Evolutionary conservation across 2,113 vertebrate species (phyloP).

Genomic region (Verasper variegatus): DNA sequence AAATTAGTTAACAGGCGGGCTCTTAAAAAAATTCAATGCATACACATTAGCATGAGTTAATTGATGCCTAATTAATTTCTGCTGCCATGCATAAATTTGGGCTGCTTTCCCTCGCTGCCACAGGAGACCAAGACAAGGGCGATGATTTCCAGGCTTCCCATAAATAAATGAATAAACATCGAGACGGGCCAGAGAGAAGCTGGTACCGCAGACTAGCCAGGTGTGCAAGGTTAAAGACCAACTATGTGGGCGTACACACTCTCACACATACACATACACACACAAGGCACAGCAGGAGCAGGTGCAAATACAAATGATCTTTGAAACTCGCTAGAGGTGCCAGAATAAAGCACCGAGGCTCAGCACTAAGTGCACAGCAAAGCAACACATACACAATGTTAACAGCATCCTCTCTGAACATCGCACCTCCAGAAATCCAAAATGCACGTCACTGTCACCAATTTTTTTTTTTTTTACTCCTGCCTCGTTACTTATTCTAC

Average conservation of each 20-base stretch:
- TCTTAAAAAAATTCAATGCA: slow-evolving; percentile 71
- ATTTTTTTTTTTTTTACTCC: not conserved
- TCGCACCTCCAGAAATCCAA: slow-evolving; percentile 61
- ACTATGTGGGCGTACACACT: slow-evolving; percentile 67
- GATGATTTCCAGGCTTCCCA: slow-evolving; percentile 75
- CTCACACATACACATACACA: slow-evolving; percentile 35
- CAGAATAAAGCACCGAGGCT: slow-evolving; percentile 52
- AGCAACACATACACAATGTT: slow-evolving; percentile 59
- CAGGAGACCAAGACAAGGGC: slow-evolving; percentile 77
- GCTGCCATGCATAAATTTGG: slow-evolving; percentile 85
- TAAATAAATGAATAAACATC: slow-evolving; percentile 88
- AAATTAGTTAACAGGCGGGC: slow-evolving; percentile 83
- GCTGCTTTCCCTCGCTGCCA: slow-evolving; percentile 67
- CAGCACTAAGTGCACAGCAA: slow-evolving; percentile 39
- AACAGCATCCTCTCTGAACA: slow-evolving; percentile 60
- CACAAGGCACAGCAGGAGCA: slow-evolving; percentile 50
- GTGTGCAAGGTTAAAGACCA: slow-evolving; percentile 80
- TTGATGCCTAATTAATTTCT: slow-evolving; percentile 88
- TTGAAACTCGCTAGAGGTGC: slow-evolving; percentile 63
- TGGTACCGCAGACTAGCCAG: slow-evolving; percentile 73
- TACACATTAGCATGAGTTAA: slow-evolving; percentile 86
- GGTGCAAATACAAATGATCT: slow-evolving; percentile 77
- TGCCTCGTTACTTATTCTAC: slow-evolving; percentile 66
- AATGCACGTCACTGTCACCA: slow-evolving; percentile 35
- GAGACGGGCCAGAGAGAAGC: slow-evolving; percentile 74